Conservation (phyloP, 2,888 invertebrate genomes). For the Lapara coniferarum region DNA sequence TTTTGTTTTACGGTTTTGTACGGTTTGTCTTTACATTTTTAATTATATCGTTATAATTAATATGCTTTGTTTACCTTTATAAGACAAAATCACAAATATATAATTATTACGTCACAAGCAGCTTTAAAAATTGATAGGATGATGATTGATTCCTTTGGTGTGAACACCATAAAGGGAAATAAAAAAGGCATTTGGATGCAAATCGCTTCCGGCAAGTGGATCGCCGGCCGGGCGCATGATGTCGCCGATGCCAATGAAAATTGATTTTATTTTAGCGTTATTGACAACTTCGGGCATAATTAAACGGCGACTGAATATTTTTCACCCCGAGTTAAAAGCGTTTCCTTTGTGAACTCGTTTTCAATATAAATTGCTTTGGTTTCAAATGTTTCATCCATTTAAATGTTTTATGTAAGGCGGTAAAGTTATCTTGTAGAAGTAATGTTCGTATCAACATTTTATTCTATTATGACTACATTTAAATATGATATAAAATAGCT, state of each 20-base stretch:
- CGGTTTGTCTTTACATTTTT: background rate
- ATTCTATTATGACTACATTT: no score
- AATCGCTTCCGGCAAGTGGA: slow-evolving; percentile 39
- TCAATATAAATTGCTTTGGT: slow-evolving; percentile 16
- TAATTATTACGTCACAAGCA: slow-evolving; percentile 25
- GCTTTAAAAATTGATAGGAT: slow-evolving; percentile 40
- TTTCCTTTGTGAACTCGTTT: slow-evolving; percentile 15
- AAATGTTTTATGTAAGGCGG: background rate
- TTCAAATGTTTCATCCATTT: slow-evolving; percentile 1
- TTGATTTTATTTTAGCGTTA: slow-evolving; percentile 50
- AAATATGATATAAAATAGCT: no score
- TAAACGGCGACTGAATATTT: slow-evolving; percentile 38
- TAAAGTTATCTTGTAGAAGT: background rate
- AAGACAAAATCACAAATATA: background rate
- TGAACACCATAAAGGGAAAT: slow-evolving; percentile 47
- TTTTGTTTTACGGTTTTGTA: background rate
- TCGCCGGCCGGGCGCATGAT: slow-evolving; percentile 41
- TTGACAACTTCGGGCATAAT: slow-evolving; percentile 47
- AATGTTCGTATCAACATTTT: no score
- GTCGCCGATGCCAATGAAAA: slow-evolving; percentile 46
- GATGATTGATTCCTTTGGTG: slow-evolving; percentile 46
- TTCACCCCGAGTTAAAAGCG: slow-evolving; percentile 14
- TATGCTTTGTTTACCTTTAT: no score
- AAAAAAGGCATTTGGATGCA: slow-evolving; percentile 44
- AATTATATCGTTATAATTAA: no score